phyloP scores from a whole-genome alignment of 2,113 vertebrate genomes.

The Numida meleagris region DNA sequence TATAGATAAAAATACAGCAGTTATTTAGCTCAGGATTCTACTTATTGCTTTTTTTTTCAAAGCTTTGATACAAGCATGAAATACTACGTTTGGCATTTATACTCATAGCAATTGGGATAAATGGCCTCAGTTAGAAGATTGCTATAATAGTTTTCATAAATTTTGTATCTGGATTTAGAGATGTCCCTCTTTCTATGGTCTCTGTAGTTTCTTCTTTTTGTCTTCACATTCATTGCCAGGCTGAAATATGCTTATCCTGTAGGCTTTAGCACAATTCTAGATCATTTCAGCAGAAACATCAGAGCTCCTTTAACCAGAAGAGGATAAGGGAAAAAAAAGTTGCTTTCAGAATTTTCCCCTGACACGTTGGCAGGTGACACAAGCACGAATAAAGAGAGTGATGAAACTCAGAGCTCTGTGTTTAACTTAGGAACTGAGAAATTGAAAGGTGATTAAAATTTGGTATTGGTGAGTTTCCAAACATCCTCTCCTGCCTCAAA shows the following conservation, averaged over 20 bases:
- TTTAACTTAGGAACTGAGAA: not conserved
- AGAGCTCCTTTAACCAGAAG: not conserved
- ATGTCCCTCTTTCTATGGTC: not conserved
- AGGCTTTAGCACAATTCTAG: conserved; percentile 33
- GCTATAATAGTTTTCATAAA: not conserved
- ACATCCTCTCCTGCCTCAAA: not conserved
- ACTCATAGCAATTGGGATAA: not conserved
- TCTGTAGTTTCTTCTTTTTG: conserved; percentile 1
- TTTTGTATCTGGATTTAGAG: conserved; percentile 27
- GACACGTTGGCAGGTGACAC: not conserved
- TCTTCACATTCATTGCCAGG: not conserved
- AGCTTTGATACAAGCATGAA: not conserved
- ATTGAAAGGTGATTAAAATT: not conserved
- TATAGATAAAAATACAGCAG: not conserved
- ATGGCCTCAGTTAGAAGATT: not conserved
- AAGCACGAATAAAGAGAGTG: not conserved
- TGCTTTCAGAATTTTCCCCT: conserved; percentile 16
- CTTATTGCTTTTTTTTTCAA: not conserved
- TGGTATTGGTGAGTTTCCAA: not conserved
- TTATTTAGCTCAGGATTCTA: not conserved
- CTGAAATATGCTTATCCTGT: conserved; percentile 22
- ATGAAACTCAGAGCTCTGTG: not conserved
- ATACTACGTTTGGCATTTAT: not conserved
- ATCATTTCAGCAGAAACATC: conserved; percentile 1
- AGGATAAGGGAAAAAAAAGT: not conserved